Conservation (phyloP, 2,113 vertebrate species). For the Cyanocitta stelleri region DNA sequence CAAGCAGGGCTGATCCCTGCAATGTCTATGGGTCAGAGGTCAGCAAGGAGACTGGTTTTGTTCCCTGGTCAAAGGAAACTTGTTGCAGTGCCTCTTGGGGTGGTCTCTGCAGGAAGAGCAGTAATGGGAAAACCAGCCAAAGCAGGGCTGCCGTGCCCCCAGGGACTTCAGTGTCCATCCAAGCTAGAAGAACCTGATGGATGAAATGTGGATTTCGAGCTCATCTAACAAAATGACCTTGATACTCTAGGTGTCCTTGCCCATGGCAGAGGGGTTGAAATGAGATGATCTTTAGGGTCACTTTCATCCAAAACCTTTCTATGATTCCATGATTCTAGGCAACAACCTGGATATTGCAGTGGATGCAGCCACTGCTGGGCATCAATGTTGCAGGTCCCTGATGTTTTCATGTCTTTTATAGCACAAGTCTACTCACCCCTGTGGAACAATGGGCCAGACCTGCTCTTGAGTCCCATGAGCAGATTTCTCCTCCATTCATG, state of each 20-base stretch:
- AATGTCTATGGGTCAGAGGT: background rate
- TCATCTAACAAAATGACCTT: background rate
- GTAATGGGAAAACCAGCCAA: background rate
- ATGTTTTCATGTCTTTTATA: background rate
- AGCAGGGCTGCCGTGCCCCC: background rate
- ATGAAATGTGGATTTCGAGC: background rate
- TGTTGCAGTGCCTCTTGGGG: background rate
- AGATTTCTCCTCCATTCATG: accelerated
- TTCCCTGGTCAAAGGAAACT: background rate
- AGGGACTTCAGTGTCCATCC: background rate
- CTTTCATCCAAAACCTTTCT: background rate
- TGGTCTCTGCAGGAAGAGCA: background rate
- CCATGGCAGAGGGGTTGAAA: background rate
- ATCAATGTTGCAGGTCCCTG: background rate
- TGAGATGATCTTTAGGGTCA: background rate
- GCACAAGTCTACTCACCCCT: accelerated
- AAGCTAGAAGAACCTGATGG: background rate
- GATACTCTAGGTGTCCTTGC: background rate
- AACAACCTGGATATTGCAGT: background rate
- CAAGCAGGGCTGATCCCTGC: background rate
- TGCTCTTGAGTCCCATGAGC: background rate
- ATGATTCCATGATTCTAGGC: background rate
- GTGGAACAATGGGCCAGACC: background rate
- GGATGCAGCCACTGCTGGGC: background rate
- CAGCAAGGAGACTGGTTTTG: background rate